Percentiles rank a stretch among this genome's conserved stretches.
These are phyloP conservation scores for Falco biarmicus DNA, from an alignment of 2,797 vertebrate genomes.

Conservation along the genomic window DNA sequence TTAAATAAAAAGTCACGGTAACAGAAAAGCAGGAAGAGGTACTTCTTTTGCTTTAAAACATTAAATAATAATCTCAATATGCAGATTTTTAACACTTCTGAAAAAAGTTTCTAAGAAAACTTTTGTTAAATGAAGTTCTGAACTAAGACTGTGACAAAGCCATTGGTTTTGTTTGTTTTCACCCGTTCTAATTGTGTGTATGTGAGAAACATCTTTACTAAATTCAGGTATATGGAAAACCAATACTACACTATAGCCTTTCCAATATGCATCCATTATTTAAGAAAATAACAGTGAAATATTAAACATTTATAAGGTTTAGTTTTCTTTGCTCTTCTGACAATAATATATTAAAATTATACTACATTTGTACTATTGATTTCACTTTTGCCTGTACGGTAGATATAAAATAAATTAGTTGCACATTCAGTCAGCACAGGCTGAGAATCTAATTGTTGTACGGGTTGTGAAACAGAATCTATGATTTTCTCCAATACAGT, in stretches of 20 bases:
- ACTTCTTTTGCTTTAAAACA: background rate
- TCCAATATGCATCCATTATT: background rate
- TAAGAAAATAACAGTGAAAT: background rate
- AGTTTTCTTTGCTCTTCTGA: background rate
- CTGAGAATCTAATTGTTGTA: background rate
- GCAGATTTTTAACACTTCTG: rapidly evolving
- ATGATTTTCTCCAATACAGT: background rate
- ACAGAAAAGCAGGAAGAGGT: background rate
- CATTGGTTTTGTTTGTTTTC: rapidly evolving
- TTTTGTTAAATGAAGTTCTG: background rate
- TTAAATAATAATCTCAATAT: background rate
- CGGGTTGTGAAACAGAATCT: background rate
- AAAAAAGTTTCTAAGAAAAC: background rate
- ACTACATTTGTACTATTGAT: background rate
- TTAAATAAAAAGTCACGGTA: background rate
- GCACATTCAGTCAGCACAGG: background rate
- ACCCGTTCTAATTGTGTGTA: background rate
- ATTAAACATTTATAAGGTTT: background rate
- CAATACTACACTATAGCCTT: background rate
- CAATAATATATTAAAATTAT: background rate
- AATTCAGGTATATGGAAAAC: background rate
- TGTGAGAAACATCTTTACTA: background rate
- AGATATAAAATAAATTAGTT: background rate
- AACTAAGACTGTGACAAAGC: background rate
- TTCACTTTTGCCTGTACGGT: background rate